Conservation (phyloP, 2,888 invertebrate species). For the Eumacrocentrus americanus region DNA sequence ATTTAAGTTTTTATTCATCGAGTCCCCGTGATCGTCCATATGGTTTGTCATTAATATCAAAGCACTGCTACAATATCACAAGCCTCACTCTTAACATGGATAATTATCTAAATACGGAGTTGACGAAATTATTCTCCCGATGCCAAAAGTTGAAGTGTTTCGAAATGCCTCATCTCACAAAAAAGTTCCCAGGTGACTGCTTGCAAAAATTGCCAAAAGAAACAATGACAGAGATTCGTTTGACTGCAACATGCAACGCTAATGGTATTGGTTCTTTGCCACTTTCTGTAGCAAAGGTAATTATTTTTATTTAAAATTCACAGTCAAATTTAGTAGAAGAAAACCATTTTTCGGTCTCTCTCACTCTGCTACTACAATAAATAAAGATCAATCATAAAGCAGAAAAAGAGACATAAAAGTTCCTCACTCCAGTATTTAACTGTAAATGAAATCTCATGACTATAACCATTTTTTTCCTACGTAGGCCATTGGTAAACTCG, state of each 20-base stretch:
- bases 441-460: no score
- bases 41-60: not conserved
- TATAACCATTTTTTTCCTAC: not conserved
- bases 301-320: no score
- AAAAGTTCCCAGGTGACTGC: not conserved
- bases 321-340: no score
- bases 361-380: not conserved
- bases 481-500: not conserved
- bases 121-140: not conserved
- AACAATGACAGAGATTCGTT: not conserved
- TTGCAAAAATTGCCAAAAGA: not conserved
- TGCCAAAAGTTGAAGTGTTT: not conserved
- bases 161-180: not conserved
- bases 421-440: not conserved
- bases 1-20: no score
- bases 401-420: not conserved
- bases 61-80: slow-evolving; percentile 8
- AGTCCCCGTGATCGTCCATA: not conserved
- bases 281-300: not conserved
- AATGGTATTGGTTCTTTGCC: not conserved
- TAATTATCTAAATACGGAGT: not conserved
- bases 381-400: not conserved
- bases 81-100: not conserved
- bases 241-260: not conserved
- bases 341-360: no score